These are phyloP conservation scores for Brevimyrus niger DNA, from an alignment of 2,113 vertebrate genomes.

Conservation along the genomic window DNA sequence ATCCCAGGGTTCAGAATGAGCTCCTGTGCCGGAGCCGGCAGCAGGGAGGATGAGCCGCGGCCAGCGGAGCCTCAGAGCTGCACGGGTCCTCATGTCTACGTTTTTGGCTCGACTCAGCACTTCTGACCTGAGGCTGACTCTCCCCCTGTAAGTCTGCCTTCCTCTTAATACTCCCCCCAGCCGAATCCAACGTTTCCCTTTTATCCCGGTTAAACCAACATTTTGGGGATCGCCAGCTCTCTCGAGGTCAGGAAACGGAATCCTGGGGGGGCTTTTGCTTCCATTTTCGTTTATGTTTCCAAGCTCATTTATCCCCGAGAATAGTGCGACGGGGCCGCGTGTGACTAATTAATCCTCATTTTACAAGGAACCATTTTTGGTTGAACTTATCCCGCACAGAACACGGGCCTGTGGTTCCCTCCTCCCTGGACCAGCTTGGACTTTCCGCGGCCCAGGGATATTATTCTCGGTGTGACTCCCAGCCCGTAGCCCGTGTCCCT, in stretches of 20 bases:
- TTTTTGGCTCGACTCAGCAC: constrained; percentile 32
- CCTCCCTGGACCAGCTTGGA: not conserved
- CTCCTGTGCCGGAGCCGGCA: constrained; percentile 23
- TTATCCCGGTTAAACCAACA: constrained; percentile 55
- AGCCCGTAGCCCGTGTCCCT: not conserved
- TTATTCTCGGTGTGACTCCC: not conserved
- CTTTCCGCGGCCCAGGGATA: not conserved
- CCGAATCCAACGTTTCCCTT: constrained; percentile 42
- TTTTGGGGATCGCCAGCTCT: constrained; percentile 36
- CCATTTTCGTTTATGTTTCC: not conserved
- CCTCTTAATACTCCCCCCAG: constrained; percentile 13
- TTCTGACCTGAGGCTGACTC: constrained; percentile 36
- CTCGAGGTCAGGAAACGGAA: constrained; percentile 49
- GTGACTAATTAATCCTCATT: not conserved
- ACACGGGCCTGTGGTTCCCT: not conserved
- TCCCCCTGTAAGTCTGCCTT: constrained; percentile 19
- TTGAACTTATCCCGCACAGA: not conserved
- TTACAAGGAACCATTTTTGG: not conserved
- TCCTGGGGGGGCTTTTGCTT: constrained; percentile 11
- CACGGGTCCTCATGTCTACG: constrained; percentile 39
- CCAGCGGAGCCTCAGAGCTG: constrained; percentile 26
- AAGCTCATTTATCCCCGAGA: not conserved
- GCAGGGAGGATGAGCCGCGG: constrained; percentile 26
- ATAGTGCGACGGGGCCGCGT: not conserved
- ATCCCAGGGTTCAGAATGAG: constrained; percentile 51